phyloP scores from a whole-genome alignment of 1,140 invertebrate genomes.

The Pissodes strobi region DNA sequence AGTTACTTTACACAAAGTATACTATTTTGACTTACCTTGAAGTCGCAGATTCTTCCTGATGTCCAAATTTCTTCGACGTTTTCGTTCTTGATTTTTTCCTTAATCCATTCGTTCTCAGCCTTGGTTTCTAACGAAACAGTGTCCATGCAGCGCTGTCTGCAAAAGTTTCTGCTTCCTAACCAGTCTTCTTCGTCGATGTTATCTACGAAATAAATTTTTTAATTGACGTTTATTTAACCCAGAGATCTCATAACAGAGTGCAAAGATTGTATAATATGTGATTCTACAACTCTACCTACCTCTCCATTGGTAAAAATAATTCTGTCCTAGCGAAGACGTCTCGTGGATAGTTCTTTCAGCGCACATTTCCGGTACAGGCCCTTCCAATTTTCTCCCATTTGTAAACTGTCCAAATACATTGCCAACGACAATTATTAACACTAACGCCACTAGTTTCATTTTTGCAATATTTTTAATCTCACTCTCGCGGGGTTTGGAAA shows the following conservation, averaged over 20 bases:
- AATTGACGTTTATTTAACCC: too few relatives aligned
- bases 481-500: too few relatives aligned
- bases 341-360: constrained; percentile 70
- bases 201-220: too few relatives aligned
- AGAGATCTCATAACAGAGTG: too few relatives aligned
- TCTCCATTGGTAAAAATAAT: constrained; percentile 83
- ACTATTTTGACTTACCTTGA: constrained; percentile 58
- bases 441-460: too few relatives aligned
- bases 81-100: constrained; percentile 72
- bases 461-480: too few relatives aligned
- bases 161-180: constrained; percentile 80
- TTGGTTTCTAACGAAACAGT: too few relatives aligned
- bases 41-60: constrained; percentile 81
- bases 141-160: constrained; percentile 84
- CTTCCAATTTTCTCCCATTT: constrained; percentile 71
- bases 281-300: too few relatives aligned
- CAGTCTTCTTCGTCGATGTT: constrained; percentile 69
- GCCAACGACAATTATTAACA: too few relatives aligned
- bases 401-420: constrained; percentile 64
- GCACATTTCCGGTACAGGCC: constrained; percentile 71
- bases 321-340: constrained; percentile 65
- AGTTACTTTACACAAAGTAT: too few relatives aligned
- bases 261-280: too few relatives aligned
- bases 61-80: constrained; percentile 82
- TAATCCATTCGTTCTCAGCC: too few relatives aligned